These are phyloP conservation scores for Notechis scutatus DNA, from an alignment of 2,113 vertebrate genomes.

Conservation along the genomic window DNA sequence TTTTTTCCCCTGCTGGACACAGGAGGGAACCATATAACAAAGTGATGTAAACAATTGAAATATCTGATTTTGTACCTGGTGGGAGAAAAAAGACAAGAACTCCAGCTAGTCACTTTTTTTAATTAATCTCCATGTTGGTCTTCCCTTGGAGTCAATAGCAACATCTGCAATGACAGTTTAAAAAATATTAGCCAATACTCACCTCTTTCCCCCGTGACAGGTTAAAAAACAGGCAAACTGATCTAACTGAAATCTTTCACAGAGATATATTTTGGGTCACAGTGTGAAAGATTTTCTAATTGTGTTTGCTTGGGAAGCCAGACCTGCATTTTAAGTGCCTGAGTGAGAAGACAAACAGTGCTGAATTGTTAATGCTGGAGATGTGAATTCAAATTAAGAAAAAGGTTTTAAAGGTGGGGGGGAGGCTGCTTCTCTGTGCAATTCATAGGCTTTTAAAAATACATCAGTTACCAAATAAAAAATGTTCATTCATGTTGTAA, in stretches of 20 bases:
- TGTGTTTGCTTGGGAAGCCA: constrained; percentile 7
- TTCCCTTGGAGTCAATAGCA: background rate
- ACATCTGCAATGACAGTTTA: background rate
- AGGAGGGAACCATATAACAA: background rate
- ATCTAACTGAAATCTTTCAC: background rate
- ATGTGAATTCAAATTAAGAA: constrained; percentile 13
- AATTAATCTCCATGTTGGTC: background rate
- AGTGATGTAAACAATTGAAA: background rate
- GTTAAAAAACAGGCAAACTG: background rate
- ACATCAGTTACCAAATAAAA: constrained; percentile 16
- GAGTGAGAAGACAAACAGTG: background rate
- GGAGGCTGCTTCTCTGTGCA: background rate
- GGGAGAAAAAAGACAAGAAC: background rate
- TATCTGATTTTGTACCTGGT: background rate
- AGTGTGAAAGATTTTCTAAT: background rate
- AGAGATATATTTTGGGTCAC: background rate
- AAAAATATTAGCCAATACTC: background rate
- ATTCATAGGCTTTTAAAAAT: constrained; percentile 5
- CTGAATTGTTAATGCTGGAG: background rate
- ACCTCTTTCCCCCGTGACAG: background rate
- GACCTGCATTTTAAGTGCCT: background rate
- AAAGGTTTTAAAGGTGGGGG: background rate
- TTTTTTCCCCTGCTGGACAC: background rate
- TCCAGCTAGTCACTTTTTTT: background rate
- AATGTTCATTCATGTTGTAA: constrained; percentile 24